phyloP scores from a whole-genome alignment of 2,888 invertebrate species.

The Apodemia zela region DNA sequence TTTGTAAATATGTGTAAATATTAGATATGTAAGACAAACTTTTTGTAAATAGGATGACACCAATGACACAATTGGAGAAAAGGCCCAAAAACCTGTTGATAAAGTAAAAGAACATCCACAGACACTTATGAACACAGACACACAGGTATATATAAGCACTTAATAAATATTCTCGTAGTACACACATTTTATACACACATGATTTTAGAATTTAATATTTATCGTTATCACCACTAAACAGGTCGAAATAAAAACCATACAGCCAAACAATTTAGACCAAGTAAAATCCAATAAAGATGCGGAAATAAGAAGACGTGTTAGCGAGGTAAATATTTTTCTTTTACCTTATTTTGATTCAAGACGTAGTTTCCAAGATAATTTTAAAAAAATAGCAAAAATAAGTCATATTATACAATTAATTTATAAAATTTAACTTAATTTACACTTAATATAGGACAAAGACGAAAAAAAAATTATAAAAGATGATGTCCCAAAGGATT shows the following conservation, averaged over 20 bases:
- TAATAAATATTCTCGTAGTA: conserved; percentile 37
- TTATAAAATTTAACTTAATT: not conserved
- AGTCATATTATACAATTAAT: too few species aligned
- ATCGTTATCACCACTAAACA: conserved; percentile 31
- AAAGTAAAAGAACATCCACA: conserved; percentile 62
- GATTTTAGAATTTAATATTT: too few species aligned
- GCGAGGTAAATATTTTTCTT: conserved; percentile 44
- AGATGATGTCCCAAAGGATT: not conserved
- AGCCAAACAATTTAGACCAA: conserved; percentile 49
- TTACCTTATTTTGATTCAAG: not conserved
- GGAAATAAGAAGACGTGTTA: conserved; percentile 40
- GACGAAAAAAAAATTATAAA: not conserved
- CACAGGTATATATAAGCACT: conserved; percentile 52
- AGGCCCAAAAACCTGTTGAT: conserved; percentile 53
- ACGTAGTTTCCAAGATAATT: not conserved
- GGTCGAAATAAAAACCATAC: conserved; percentile 46
- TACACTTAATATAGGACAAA: not conserved
- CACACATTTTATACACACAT: not conserved
- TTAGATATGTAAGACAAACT: conserved; percentile 4
- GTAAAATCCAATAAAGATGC: conserved; percentile 33
- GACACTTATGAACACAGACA: conserved; percentile 66
- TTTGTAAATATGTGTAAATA: conserved; percentile 14
- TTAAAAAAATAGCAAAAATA: not conserved
- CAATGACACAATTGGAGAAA: conserved; percentile 54
- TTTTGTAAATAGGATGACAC: conserved; percentile 66